Evolutionary conservation across 2,888 invertebrate species (phyloP).

Genomic region (Coelinius sp.): DNA sequence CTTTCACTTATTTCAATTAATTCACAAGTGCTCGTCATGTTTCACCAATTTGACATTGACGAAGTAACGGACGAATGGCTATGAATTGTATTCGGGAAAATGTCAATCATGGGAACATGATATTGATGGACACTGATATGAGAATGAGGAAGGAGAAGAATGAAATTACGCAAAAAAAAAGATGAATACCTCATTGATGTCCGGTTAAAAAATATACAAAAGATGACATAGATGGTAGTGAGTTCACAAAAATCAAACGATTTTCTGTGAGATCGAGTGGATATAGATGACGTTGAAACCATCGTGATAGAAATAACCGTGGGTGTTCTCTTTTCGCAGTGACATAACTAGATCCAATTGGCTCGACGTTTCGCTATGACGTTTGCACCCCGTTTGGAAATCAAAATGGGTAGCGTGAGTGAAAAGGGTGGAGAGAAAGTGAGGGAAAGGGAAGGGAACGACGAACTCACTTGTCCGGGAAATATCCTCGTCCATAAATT

Average conservation of each 20-base stretch:
- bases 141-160: neutral
- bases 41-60: neutral
- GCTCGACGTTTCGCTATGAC: conserved; percentile 1
- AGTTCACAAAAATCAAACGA: neutral
- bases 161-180: neutral
- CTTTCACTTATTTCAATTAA: conserved; percentile 19
- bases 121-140: conserved; percentile 15
- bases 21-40: neutral
- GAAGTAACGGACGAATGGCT: neutral
- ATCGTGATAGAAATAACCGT: neutral
- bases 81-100: neutral
- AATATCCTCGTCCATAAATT: conserved; percentile 24
- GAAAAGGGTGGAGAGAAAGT: neutral
- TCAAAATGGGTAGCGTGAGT: conserved; percentile 7
- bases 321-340: neutral
- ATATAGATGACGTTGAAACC: neutral
- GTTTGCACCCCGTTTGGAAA: conserved; percentile 3
- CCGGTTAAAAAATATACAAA: neutral
- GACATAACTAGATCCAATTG: conserved; percentile 20
- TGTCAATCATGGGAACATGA: neutral
- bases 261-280: neutral
- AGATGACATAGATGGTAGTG: neutral
- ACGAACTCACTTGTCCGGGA: neutral
- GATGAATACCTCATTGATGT: neutral
- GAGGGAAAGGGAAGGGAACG: neutral